Evolutionary conservation across 2,888 invertebrate genomes (phyloP).

Genomic region (Dorcus hopei): DNA sequence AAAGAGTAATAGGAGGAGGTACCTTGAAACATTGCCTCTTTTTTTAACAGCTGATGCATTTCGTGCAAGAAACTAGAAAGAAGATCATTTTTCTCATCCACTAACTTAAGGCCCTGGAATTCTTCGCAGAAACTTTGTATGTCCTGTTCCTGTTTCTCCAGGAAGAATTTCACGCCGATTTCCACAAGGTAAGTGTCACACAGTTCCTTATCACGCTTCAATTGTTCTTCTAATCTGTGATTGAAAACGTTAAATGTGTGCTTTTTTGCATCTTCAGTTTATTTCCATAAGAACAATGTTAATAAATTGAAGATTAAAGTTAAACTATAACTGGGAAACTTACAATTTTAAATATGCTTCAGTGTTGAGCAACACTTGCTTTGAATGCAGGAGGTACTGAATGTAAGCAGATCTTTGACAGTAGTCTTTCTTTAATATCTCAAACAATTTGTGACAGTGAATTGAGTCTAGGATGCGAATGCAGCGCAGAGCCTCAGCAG

Average conservation of each 20-base stretch:
- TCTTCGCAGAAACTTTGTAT: conserved; percentile 75
- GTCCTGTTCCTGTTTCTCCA: conserved; percentile 72
- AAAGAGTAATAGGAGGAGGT: conserved; percentile 9
- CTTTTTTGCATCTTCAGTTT: too few species aligned
- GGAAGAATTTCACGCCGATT: conserved; percentile 75
- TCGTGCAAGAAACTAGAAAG: conserved; percentile 77
- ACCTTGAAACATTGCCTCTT: conserved; percentile 73
- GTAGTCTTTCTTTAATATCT: conserved; percentile 73
- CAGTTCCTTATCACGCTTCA: conserved; percentile 67
- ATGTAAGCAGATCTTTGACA: conserved; percentile 74
- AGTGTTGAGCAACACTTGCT: conserved; percentile 74
- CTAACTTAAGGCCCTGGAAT: conserved; percentile 73
- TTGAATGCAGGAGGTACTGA: conserved; percentile 76
- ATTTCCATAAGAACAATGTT: too few species aligned
- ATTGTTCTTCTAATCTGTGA: conserved; percentile 56
- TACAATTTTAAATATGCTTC: conserved; percentile 69
- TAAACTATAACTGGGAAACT: conserved; percentile 20
- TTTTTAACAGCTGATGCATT: conserved; percentile 66
- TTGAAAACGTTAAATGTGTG: background rate
- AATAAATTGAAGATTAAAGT: too few species aligned
- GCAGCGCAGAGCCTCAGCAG: conserved; percentile 81
- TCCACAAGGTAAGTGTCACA: conserved; percentile 71
- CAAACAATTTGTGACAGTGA: conserved; percentile 71
- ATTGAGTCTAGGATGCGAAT: conserved; percentile 67
- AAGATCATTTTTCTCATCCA: conserved; percentile 89